Percentiles rank a stretch among this genome's conserved stretches.
phyloP scores from a whole-genome alignment of 2,888 invertebrate species.

The Rhogogaster chlorosoma region DNA sequence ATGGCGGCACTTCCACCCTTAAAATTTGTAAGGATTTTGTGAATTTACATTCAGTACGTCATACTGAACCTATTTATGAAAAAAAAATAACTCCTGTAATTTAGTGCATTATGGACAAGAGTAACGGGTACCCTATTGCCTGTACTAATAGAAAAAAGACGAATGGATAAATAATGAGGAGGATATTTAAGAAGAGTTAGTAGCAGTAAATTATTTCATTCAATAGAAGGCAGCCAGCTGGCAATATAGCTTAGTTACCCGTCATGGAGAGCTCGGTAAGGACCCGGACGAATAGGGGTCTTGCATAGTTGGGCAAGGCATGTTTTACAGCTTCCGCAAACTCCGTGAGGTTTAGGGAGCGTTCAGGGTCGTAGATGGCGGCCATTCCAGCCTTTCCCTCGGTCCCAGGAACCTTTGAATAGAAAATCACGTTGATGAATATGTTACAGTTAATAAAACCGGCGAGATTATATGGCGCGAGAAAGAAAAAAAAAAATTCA shows the following conservation, averaged over 20 bases:
- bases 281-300: slow-evolving; percentile 93
- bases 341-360: slow-evolving; percentile 80
- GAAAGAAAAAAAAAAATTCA: not conserved
- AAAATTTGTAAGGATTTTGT: too few species aligned
- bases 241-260: slow-evolving; percentile 73
- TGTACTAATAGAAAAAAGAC: not conserved
- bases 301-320: slow-evolving; percentile 90
- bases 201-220: slow-evolving; percentile 34
- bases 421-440: not conserved
- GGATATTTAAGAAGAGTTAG: slow-evolving; percentile 8
- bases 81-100: too few species aligned
- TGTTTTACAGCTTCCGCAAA: slow-evolving; percentile 85
- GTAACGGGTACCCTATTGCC: too few species aligned
- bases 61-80: too few species aligned
- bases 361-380: slow-evolving; percentile 87
- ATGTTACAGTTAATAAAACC: not conserved
- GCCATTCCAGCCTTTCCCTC: slow-evolving; percentile 97
- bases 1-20: too few species aligned
- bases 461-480: not conserved
- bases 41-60: too few species aligned
- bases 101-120: too few species aligned
- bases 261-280: slow-evolving; percentile 89
- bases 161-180: not conserved
- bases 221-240: slow-evolving; percentile 24
- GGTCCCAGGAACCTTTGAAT: slow-evolving; percentile 84